Conservation (phyloP, 2,888 invertebrate species). For the Troides oblongomaculatus region DNA sequence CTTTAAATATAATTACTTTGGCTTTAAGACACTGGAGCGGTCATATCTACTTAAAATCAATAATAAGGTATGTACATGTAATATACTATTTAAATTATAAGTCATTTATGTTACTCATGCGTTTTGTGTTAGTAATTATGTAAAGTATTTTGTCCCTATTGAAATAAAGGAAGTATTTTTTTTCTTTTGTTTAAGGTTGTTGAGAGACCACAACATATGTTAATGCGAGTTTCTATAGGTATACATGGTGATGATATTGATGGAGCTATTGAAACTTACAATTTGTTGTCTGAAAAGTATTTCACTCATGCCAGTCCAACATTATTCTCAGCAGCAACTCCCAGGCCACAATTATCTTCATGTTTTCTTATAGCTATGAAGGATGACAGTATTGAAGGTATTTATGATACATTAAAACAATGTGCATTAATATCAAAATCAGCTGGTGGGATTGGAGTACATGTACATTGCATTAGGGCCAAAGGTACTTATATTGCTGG, state of each 20-base stretch:
- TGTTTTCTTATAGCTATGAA: constrained; percentile 97
- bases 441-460: constrained; percentile 98
- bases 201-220: constrained; percentile 98
- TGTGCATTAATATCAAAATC: constrained; percentile 98
- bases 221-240: constrained; percentile 98
- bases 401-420: constrained; percentile 93
- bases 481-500: constrained; percentile 95
- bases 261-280: constrained; percentile 96
- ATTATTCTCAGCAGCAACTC: constrained; percentile 96
- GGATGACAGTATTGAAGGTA: constrained; percentile 97
- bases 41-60: constrained; percentile 96
- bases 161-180: background rate
- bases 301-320: constrained; percentile 99
- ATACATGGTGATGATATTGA: constrained; percentile 97
- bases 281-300: constrained; percentile 95
- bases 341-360: constrained; percentile 94
- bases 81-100: background rate
- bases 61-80: constrained; percentile 81
- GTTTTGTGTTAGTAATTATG: too few relatives aligned
- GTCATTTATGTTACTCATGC: too few relatives aligned
- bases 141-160: background rate
- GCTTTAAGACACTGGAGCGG: constrained; percentile 98
- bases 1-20: constrained; percentile 98
- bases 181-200: constrained; percentile 79
- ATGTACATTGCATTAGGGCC: constrained; percentile 96